phyloP scores from a whole-genome alignment of 2,113 vertebrate species.

The Chloropsis cyanopogon region DNA sequence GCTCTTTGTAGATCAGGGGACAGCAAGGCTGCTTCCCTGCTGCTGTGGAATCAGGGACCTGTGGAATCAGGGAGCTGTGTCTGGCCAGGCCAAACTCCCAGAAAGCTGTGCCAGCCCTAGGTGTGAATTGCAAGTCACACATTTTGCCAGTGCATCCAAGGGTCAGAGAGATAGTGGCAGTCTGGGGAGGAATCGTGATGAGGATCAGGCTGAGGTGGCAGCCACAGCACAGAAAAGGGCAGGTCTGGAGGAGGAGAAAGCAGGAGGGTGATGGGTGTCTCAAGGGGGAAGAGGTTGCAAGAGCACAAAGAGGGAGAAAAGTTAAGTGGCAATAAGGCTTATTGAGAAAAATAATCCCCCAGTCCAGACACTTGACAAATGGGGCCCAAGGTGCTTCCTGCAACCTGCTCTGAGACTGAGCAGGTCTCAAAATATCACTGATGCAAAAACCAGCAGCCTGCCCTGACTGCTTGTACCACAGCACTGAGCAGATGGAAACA shows the following conservation, averaged over 20 bases:
- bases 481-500: background rate
- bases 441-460: slow-evolving; percentile 38
- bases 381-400: slow-evolving; percentile 27
- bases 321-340: background rate
- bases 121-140: slow-evolving; percentile 10
- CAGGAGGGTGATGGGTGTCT: background rate
- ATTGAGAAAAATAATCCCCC: background rate
- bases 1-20: background rate
- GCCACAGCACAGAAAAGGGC: background rate
- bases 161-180: slow-evolving; percentile 7
- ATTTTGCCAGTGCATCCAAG: background rate
- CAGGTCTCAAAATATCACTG: background rate
- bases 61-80: background rate
- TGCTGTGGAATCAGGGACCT: background rate
- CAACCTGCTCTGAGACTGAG: background rate
- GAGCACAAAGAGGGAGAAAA: background rate
- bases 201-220: background rate
- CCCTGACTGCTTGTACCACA: background rate
- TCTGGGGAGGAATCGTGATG: background rate
- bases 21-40: background rate
- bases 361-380: background rate
- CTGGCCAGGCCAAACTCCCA: background rate
- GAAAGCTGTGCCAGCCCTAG: background rate
- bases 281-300: background rate
- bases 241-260: background rate